A percentile compares a stretch with the other conserved stretches of the same genome.
These are phyloP conservation scores for Akabosia matsudoensis DNA, from an alignment of 1,140 invertebrate species.

Conservation along the genomic window DNA sequence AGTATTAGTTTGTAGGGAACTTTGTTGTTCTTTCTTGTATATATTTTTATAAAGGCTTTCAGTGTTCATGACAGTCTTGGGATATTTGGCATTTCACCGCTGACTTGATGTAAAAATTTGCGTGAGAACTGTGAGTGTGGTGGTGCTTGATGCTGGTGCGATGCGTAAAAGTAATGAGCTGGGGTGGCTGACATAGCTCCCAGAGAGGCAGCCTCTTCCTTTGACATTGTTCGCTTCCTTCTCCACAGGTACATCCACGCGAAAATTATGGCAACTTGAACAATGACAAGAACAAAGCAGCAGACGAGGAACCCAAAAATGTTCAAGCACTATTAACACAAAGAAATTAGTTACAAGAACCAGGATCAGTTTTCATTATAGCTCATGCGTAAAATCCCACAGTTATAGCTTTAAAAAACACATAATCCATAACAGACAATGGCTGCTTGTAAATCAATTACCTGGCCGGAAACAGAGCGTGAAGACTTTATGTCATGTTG, in stretches of 20 bases:
- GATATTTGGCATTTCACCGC: slow-evolving; percentile 36
- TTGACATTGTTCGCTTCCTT: slow-evolving; percentile 44
- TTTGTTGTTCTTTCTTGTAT: too few relatives aligned
- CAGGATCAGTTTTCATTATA: too few relatives aligned
- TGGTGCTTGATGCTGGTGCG: background rate
- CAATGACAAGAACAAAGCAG: slow-evolving; percentile 51
- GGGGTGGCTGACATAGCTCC: slow-evolving; percentile 6
- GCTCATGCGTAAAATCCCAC: background rate
- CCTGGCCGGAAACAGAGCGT: slow-evolving; percentile 33
- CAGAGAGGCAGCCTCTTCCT: slow-evolving; percentile 24
- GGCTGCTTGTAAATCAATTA: background rate
- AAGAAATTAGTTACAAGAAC: background rate
- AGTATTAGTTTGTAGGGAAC: too few relatives aligned
- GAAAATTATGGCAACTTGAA: slow-evolving; percentile 52
- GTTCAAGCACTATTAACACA: slow-evolving; percentile 47
- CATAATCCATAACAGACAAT: background rate
- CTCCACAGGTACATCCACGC: slow-evolving; percentile 53
- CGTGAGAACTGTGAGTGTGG: slow-evolving; percentile 37
- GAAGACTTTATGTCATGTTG: slow-evolving; percentile 32
- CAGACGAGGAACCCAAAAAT: slow-evolving; percentile 50
- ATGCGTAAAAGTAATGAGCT: background rate
- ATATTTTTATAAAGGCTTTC: too few relatives aligned
- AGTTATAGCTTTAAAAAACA: background rate
- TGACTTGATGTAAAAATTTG: slow-evolving; percentile 42
- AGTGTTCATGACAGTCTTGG: slow-evolving; percentile 29